Conservation (phyloP, 2,113 vertebrate species). For the Sisor rabdophorus region DNA sequence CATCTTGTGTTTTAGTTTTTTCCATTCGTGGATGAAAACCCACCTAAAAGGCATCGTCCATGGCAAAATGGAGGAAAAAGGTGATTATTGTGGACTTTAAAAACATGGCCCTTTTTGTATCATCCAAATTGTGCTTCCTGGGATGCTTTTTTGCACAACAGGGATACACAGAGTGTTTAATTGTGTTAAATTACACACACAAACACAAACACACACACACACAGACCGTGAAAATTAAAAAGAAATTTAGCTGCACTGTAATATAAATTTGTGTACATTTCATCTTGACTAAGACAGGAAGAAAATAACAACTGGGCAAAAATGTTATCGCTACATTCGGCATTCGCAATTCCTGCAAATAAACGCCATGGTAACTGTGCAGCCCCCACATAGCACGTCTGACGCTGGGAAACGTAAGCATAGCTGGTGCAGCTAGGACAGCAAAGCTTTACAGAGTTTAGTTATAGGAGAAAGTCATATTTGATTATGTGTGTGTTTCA, state of each 20-base stretch:
- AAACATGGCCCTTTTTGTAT: too few relatives aligned
- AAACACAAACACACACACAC: too few relatives aligned
- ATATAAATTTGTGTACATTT: neutral
- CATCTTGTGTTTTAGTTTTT: too few relatives aligned
- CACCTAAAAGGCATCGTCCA: too few relatives aligned
- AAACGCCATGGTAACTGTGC: slow-evolving; percentile 12
- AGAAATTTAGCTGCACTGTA: neutral
- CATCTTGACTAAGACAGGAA: neutral
- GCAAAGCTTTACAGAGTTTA: neutral
- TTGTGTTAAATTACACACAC: neutral
- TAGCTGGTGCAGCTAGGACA: neutral
- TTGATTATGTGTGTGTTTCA: neutral
- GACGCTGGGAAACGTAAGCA: neutral
- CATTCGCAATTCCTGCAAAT: neutral
- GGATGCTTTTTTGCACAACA: neutral
- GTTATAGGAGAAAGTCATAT: neutral
- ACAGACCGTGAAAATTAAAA: neutral
- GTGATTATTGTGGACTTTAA: too few relatives aligned
- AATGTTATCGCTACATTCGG: neutral
- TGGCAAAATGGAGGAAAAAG: too few relatives aligned
- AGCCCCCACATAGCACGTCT: neutral
- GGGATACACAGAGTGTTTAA: neutral
- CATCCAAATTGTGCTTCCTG: neutral
- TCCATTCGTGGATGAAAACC: too few relatives aligned
- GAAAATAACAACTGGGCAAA: neutral